A percentile compares a stretch with the other conserved stretches of the same genome.
phyloP scores from a whole-genome alignment of 1,140 invertebrate species.

The Halesus radiatus region DNA sequence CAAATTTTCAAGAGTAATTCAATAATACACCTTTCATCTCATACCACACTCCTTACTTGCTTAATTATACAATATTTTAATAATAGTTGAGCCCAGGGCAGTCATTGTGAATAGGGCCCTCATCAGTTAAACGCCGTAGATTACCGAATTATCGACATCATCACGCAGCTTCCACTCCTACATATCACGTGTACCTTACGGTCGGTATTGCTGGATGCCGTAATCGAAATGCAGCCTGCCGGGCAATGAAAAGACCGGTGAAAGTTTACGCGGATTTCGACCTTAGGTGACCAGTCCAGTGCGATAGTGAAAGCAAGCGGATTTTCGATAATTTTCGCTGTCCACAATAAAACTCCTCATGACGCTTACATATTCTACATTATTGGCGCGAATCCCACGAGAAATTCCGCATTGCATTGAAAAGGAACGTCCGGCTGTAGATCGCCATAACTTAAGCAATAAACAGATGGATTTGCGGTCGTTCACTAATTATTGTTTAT shows the following conservation, averaged over 20 bases:
- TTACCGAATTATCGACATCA: slow-evolving; percentile 16
- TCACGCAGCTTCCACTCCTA: neutral
- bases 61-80: no score
- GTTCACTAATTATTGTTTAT: no score
- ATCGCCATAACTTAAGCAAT: no score
- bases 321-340: slow-evolving; percentile 14
- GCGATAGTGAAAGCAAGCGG: slow-evolving; percentile 25
- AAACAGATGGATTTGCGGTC: no score
- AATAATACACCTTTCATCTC: no score
- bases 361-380: no score
- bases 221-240: slow-evolving; percentile 12
- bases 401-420: no score
- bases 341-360: slow-evolving; percentile 2
- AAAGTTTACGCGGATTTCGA: slow-evolving; percentile 37
- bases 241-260: slow-evolving; percentile 31
- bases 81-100: no score
- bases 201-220: slow-evolving; percentile 14
- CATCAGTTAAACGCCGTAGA: neutral
- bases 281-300: slow-evolving; percentile 30
- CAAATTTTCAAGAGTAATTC: no score
- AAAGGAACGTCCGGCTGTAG: no score
- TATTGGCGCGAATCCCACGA: no score
- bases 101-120: slow-evolving; percentile 2
- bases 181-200: neutral
- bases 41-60: no score